A percentile compares a stretch with the other conserved stretches of the same genome.
These are phyloP conservation scores for Erebia epiphron DNA, from an alignment of 2,888 invertebrate species.

Conservation along the genomic window DNA sequence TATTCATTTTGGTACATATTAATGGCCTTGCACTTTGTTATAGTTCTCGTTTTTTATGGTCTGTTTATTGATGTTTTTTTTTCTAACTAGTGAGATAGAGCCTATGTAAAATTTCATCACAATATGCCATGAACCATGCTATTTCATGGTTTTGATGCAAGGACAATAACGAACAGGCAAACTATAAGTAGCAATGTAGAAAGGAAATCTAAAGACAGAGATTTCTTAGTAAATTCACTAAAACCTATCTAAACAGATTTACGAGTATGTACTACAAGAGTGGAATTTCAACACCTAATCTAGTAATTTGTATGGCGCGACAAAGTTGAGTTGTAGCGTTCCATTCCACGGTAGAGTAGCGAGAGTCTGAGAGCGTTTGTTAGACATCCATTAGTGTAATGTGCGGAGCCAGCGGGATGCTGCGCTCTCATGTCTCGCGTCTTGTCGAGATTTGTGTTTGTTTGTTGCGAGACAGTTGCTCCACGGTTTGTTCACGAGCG, in stretches of 20 bases:
- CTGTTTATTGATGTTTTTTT: too few relatives aligned
- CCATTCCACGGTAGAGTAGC: background rate
- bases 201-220: background rate
- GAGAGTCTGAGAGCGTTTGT: conserved; percentile 27
- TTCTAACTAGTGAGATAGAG: too few relatives aligned
- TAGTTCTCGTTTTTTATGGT: too few relatives aligned
- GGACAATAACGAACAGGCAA: too few relatives aligned
- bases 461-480: background rate
- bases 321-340: background rate
- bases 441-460: conserved; percentile 22
- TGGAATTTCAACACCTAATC: background rate
- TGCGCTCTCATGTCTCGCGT: conserved; percentile 8
- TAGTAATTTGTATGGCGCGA: background rate
- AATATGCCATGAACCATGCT: too few relatives aligned
- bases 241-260: background rate
- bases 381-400: conserved; percentile 35
- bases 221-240: background rate
- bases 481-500: background rate
- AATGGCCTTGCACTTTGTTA: too few relatives aligned
- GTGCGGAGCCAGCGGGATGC: conserved; percentile 13
- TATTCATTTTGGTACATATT: too few relatives aligned
- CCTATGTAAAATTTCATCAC: too few relatives aligned
- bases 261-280: background rate
- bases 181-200: too few relatives aligned
- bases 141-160: too few relatives aligned